Conservation (phyloP, 2,113 vertebrate species). For the Delphinapterus leucas region DNA sequence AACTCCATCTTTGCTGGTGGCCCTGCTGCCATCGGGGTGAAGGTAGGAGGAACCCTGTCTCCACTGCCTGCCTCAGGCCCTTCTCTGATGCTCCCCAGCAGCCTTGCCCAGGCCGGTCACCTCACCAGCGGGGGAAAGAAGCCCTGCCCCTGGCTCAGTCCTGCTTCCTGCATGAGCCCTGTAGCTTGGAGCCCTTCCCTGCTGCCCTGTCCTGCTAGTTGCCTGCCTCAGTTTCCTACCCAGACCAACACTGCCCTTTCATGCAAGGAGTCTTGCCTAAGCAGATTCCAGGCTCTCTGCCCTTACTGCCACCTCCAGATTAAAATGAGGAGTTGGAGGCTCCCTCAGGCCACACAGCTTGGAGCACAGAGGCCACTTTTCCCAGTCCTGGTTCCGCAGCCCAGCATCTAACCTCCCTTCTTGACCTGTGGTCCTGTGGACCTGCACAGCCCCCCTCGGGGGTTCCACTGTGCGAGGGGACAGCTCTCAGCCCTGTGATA, state of each 20-base stretch:
- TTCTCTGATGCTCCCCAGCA: background rate
- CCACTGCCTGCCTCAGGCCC: background rate
- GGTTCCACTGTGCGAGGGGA: background rate
- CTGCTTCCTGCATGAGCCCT: background rate
- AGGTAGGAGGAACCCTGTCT: background rate
- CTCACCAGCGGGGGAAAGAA: background rate
- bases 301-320: background rate
- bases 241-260: background rate
- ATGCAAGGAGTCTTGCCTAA: background rate
- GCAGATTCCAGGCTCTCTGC: background rate
- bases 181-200: background rate
- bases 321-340: background rate
- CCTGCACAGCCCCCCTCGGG: background rate
- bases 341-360: background rate
- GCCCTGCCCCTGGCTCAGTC: background rate
- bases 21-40: background rate
- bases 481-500: background rate
- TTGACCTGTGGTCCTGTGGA: background rate
- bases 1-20: background rate
- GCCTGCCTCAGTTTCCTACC: background rate
- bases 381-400: background rate
- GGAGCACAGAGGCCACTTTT: background rate
- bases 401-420: background rate
- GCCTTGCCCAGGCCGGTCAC: background rate
- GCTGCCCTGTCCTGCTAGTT: background rate